Evolutionary conservation across 2,797 vertebrate species (phyloP).

Genomic region (Epinephelus awoara): DNA sequence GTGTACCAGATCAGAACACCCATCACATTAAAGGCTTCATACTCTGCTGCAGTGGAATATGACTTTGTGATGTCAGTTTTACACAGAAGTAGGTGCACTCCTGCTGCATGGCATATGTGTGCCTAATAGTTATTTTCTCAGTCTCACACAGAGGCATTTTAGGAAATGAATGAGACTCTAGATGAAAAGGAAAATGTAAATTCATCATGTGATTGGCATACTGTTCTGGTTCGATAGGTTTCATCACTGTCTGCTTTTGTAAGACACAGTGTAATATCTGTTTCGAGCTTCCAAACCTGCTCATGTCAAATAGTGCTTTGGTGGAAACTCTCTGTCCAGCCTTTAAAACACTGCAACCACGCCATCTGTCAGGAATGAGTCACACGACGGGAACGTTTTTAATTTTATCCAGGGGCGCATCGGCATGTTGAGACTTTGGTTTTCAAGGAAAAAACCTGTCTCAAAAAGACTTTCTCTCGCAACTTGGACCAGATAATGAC

Average conservation of each 20-base stretch:
- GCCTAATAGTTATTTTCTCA: background rate
- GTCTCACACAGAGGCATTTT: background rate
- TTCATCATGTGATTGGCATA: background rate
- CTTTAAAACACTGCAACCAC: background rate
- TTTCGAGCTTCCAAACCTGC: background rate
- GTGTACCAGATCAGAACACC: background rate
- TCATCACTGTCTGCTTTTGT: too few species aligned
- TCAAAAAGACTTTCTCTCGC: conserved; percentile 6
- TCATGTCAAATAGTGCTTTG: background rate
- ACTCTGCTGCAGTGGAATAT: background rate
- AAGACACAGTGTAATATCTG: background rate
- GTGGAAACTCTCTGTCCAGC: background rate
- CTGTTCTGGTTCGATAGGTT: too few species aligned
- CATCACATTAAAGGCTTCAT: conserved; percentile 4
- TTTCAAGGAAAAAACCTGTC: conserved; percentile 12
- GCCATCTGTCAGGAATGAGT: conserved; percentile 41
- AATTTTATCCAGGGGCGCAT: background rate
- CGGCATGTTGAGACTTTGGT: conserved; percentile 4
- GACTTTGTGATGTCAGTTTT: background rate
- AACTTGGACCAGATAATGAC: conserved; percentile 28
- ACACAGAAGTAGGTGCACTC: background rate
- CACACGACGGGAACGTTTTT: background rate
- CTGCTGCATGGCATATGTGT: background rate
- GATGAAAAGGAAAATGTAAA: background rate
- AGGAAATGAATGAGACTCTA: background rate